Evolutionary conservation across 2,888 invertebrate genomes (phyloP), one percentile per base, ranked within the genome.

Genomic region (Melieria omissa): DNA sequence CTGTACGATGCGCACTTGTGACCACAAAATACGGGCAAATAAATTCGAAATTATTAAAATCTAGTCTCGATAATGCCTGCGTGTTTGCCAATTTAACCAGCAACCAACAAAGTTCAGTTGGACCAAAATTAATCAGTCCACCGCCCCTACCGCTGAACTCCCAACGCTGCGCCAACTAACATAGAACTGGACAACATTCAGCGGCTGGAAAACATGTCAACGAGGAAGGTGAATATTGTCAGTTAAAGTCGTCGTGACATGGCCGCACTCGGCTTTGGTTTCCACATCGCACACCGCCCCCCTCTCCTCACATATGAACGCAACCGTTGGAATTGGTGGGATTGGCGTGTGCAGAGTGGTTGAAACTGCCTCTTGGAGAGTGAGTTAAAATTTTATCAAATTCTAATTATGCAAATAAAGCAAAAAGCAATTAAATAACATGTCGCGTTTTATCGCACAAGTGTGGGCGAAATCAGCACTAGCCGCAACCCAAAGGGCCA

Each of bases 341-440:
- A 16, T n/a, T 72, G 57, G 14, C 6, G n/a, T n/a, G 42, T n/a
- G 63, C 42, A n/a, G 12, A 29, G 47, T 63, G 63, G 5, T 12
- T 63, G 64, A 29, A n/a, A 49, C 29, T 64, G 52, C 5, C 52
- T 16, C 49, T 52, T 12, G 12, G 12, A 14, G 12, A 62, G 58
- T 44, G 16, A 55, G 49, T 54, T 41, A 61, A 52, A 60, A 73
- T 79, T 80, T 79, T 78, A 79, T 80, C 76, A 76, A 78, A 78
- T 77, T 77, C 78, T 78, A 80, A 80, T 82, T 82, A 80, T 80
- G 79, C 80, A 81, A 80, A 79, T 78, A 76, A 72, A 75, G 73
- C 73, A 70, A 79, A 79, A 81, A 81, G 77, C 79, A 81, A 83
- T 83, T 84, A 79, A 78, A 77, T 72, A 61, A 61, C 61, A 61